A percentile compares a stretch with the other conserved stretches of the same genome.
Evolutionary conservation across 2,797 vertebrate genomes (phyloP).

Genomic region (Helicolenus hilgendorfi): DNA sequence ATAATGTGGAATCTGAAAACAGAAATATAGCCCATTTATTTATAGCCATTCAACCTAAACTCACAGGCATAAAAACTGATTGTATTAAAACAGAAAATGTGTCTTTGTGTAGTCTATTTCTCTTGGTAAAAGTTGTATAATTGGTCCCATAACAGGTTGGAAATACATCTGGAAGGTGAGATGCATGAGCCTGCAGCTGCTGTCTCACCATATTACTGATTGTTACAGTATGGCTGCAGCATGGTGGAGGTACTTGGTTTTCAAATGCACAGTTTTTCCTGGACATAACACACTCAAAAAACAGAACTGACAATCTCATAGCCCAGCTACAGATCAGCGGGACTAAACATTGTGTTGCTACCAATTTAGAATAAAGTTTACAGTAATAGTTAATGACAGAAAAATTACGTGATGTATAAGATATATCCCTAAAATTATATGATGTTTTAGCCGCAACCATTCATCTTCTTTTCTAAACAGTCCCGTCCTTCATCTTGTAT

Average conservation of each 20-base stretch:
- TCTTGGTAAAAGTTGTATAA: slow-evolving; percentile 5
- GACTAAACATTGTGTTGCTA: slow-evolving; percentile 1
- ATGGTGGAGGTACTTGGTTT: slow-evolving; percentile 63
- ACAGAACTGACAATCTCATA: slow-evolving; percentile 20
- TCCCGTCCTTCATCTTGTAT: slow-evolving; percentile 27
- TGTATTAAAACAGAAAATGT: slow-evolving; percentile 12
- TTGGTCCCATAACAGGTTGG: slow-evolving; percentile 45
- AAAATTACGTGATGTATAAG: neutral
- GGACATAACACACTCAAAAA: slow-evolving; percentile 5
- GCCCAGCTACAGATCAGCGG: slow-evolving; percentile 44
- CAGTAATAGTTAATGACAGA: slow-evolving; percentile 35
- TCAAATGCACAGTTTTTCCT: slow-evolving; percentile 47
- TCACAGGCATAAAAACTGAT: neutral
- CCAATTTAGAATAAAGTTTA: neutral
- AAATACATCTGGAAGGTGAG: slow-evolving; percentile 1
- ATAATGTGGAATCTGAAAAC: slow-evolving; percentile 10
- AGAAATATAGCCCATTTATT: neutral
- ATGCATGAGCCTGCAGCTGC: slow-evolving; percentile 1
- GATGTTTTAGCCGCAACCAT: neutral
- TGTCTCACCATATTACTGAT: neutral
- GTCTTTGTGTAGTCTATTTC: neutral
- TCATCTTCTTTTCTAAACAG: slow-evolving; percentile 11
- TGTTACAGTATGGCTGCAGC: slow-evolving; percentile 18
- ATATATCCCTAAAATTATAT: neutral
- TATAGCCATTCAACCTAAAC: neutral